phyloP scores from a whole-genome alignment of 1,140 invertebrate species.

The Pseudomyrmex cubaensis region DNA sequence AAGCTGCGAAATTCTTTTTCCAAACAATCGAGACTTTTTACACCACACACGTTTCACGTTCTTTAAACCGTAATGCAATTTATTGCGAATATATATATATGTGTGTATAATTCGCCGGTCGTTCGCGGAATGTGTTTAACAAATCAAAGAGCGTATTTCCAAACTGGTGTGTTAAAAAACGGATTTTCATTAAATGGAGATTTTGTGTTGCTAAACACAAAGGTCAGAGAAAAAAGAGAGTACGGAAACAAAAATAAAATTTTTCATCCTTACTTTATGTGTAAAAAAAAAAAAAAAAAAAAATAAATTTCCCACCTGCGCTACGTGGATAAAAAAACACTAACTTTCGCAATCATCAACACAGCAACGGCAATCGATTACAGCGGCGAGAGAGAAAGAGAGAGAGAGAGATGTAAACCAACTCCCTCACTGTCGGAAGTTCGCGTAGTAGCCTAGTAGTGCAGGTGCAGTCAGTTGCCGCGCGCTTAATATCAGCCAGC shows the following conservation, averaged over 20 bases:
- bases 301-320: no score
- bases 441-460: not conserved
- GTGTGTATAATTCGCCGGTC: no score
- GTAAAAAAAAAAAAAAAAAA: no score
- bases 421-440: slow-evolving; percentile 16
- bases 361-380: slow-evolving; percentile 28
- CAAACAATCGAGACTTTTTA: not conserved
- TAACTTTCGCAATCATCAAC: slow-evolving; percentile 24
- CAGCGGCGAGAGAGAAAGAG: not conserved
- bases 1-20: not conserved
- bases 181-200: not conserved
- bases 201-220: not conserved
- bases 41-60: no score
- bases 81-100: not conserved
- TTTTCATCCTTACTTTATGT: no score
- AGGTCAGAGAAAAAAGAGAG: not conserved
- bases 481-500: slow-evolving; percentile 48
- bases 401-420: slow-evolving; percentile 7
- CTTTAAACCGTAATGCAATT: no score
- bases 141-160: no score
- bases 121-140: no score
- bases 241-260: no score
- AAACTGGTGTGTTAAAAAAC: no score
- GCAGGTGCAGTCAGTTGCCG: slow-evolving; percentile 29
- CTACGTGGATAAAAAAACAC: no score